A percentile compares a stretch with the other conserved stretches of the same genome.
These are phyloP conservation scores for Scomber japonicus DNA, from an alignment of 2,113 vertebrate genomes.

Conservation along the genomic window DNA sequence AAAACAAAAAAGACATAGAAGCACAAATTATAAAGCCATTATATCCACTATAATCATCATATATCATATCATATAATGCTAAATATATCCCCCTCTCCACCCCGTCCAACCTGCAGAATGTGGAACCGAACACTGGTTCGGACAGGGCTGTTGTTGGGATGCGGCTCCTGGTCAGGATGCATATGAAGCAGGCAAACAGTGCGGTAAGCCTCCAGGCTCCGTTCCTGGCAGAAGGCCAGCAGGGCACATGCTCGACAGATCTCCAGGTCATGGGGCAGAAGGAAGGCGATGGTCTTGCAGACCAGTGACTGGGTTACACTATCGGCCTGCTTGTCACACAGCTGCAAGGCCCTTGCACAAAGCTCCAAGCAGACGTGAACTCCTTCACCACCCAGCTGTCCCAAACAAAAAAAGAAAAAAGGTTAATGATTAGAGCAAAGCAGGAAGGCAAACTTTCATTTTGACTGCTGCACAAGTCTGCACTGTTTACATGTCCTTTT, in stretches of 20 bases:
- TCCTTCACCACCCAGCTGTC: slow-evolving; percentile 89
- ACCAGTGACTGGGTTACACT: slow-evolving; percentile 91
- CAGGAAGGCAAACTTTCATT: too few species aligned
- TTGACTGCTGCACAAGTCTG: too few species aligned
- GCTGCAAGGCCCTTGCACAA: slow-evolving; percentile 93
- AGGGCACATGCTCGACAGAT: slow-evolving; percentile 95
- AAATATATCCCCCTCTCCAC: background rate
- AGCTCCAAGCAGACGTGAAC: slow-evolving; percentile 95
- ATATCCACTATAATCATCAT: background rate
- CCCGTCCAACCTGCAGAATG: slow-evolving; percentile 84
- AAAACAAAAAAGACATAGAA: slow-evolving; percentile 1
- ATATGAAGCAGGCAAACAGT: slow-evolving; percentile 93
- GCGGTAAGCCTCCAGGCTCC: slow-evolving; percentile 92
- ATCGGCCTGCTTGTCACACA: slow-evolving; percentile 91
- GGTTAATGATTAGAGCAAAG: background rate
- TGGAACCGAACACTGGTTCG: slow-evolving; percentile 94
- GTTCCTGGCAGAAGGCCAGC: slow-evolving; percentile 94
- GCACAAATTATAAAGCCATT: background rate
- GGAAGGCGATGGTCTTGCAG: slow-evolving; percentile 95
- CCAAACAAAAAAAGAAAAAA: slow-evolving; percentile 30
- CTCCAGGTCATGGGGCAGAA: slow-evolving; percentile 96
- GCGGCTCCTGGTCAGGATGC: slow-evolving; percentile 93
- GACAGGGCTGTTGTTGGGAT: slow-evolving; percentile 89
- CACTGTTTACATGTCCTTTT: too few species aligned
- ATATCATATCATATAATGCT: background rate